These are phyloP conservation scores for Phodopus roborovskii DNA, from an alignment of 2,113 vertebrate genomes.

Conservation along the genomic window DNA sequence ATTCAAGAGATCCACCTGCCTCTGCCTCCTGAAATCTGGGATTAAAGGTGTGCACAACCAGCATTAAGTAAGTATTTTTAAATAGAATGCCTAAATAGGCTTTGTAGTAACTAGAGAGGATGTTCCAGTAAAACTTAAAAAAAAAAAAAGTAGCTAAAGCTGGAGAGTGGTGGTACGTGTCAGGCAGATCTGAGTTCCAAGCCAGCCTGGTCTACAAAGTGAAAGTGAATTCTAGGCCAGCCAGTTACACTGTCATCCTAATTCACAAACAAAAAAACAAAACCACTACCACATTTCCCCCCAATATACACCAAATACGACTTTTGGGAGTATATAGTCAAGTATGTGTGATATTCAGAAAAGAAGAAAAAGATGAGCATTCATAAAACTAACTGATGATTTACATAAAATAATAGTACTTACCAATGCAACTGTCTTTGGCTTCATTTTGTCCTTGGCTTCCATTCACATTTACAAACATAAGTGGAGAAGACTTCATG, in stretches of 20 bases:
- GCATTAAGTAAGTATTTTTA: slow-evolving; percentile 16
- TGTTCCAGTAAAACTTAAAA: slow-evolving; percentile 9
- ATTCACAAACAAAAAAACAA: background rate
- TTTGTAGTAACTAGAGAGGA: slow-evolving; percentile 34
- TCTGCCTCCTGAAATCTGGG: background rate
- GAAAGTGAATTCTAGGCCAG: background rate
- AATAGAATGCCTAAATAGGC: background rate
- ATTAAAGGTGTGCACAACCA: background rate
- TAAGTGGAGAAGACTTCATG: slow-evolving; percentile 96
- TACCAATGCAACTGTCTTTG: slow-evolving; percentile 90
- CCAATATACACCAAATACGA: slow-evolving; percentile 31
- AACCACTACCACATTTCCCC: background rate
- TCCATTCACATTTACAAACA: slow-evolving; percentile 94
- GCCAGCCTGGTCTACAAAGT: background rate
- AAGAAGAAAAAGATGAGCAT: background rate
- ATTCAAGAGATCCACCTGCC: background rate
- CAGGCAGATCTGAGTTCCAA: background rate
- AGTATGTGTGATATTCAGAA: background rate
- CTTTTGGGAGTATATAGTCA: background rate
- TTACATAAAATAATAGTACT: slow-evolving; percentile 61
- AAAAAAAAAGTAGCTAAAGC: background rate
- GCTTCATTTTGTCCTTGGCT: slow-evolving; percentile 87
- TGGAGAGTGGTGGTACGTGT: too few species aligned
- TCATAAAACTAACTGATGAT: slow-evolving; percentile 9
- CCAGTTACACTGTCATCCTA: background rate